phyloP scores from a whole-genome alignment of 2,888 invertebrate genomes.

The Diploptera punctata region DNA sequence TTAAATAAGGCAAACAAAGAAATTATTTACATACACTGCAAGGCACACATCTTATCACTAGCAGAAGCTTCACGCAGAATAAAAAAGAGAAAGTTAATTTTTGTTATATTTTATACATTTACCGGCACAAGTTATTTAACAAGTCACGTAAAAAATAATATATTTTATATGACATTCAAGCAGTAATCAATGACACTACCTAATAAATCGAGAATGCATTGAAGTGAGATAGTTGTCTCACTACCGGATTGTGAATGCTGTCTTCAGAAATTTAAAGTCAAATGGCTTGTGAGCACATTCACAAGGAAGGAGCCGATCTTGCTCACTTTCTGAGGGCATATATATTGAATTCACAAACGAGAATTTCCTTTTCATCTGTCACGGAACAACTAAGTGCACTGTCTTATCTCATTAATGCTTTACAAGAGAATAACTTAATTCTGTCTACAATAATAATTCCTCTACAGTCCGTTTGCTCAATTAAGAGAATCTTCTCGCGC shows the following conservation, averaged over 20 bases:
- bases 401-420: not conserved
- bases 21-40: not conserved
- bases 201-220: no score
- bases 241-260: not conserved
- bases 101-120: not conserved
- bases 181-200: no score
- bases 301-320: not conserved
- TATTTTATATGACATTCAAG: not conserved
- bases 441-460: not conserved
- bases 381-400: not conserved
- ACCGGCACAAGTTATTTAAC: not conserved
- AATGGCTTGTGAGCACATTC: not conserved
- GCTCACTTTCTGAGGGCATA: not conserved
- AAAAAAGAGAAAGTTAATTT: not conserved
- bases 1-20: conserved; percentile 27
- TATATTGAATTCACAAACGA: not conserved
- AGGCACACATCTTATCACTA: not conserved
- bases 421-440: not conserved
- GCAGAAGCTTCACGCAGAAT: not conserved
- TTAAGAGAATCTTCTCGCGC: no score
- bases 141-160: not conserved
- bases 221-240: not conserved
- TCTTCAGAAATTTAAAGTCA: not conserved
- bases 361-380: not conserved
- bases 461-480: no score